Conservation (phyloP, 2,888 invertebrate species). For the Ceriagrion tenellum region DNA sequence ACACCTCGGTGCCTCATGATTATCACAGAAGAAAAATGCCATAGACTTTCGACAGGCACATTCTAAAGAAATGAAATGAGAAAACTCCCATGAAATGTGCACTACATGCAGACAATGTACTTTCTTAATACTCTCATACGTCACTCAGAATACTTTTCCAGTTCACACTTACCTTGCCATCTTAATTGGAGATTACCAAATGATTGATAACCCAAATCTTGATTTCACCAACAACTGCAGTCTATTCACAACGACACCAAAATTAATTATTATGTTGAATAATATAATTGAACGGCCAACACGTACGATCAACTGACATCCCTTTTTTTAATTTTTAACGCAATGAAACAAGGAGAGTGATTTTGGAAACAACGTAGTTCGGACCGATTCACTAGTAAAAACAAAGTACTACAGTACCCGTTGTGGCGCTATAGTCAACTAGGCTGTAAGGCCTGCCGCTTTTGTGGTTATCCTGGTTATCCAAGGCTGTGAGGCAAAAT, state of each 20-base stretch:
- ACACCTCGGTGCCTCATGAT: too few relatives aligned
- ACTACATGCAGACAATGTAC: background rate
- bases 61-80: background rate
- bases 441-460: background rate
- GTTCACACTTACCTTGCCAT: slow-evolving; percentile 54
- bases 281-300: background rate
- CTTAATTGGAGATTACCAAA: background rate
- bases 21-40: too few relatives aligned
- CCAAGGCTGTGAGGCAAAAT: too few relatives aligned
- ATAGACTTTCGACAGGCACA: background rate
- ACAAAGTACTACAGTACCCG: background rate
- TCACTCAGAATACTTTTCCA: slow-evolving; percentile 1
- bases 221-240: background rate
- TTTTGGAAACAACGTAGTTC: background rate
- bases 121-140: background rate
- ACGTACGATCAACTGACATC: background rate
- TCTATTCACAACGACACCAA: background rate
- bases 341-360: background rate
- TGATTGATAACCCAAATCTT: background rate
- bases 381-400: background rate
- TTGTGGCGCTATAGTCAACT: background rate
- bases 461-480: too few relatives aligned
- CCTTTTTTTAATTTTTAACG: background rate
- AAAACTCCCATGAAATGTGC: background rate
- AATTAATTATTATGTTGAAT: background rate